Evolutionary conservation across 2,888 invertebrate genomes (phyloP).

Genomic region (Epistrophella euchroma): DNA sequence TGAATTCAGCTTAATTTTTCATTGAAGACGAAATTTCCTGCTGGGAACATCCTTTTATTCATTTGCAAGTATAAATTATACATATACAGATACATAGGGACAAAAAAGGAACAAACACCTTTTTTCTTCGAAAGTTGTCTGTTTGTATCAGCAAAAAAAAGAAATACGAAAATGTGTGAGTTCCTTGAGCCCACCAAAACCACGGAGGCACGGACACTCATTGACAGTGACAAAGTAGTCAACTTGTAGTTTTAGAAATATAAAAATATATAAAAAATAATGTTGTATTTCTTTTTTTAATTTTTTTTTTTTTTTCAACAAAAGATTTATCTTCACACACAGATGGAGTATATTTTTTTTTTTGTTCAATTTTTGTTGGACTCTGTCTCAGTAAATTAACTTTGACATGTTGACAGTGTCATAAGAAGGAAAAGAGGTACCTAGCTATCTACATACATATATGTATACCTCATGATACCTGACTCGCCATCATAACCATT

Average conservation of each 20-base stretch:
- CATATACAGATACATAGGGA: not conserved
- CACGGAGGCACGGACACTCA: constrained; percentile 47
- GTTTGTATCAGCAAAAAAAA: not conserved
- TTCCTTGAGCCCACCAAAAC: constrained; percentile 38
- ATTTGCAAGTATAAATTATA: not conserved
- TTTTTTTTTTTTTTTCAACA: constrained; percentile 14
- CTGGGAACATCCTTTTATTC: not conserved
- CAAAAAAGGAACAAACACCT: not conserved
- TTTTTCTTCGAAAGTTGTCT: not conserved
- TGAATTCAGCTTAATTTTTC: too few relatives aligned
- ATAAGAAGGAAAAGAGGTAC: constrained; percentile 48
- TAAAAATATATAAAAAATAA: constrained; percentile 39
- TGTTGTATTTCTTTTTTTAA: constrained; percentile 60
- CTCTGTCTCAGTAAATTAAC: constrained; percentile 69
- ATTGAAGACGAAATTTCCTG: too few relatives aligned
- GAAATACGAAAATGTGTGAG: constrained; percentile 1
- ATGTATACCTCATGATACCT: not conserved
- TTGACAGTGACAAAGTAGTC: constrained; percentile 73
- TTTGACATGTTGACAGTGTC: constrained; percentile 73
- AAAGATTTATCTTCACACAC: constrained; percentile 63
- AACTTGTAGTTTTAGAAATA: constrained; percentile 51
- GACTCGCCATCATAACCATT: not conserved
- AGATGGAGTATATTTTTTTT: constrained; percentile 36
- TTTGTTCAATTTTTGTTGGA: constrained; percentile 25
- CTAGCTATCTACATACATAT: not conserved